phyloP scores from a whole-genome alignment of 2,888 invertebrate species.

The Bellardia pandia region DNA sequence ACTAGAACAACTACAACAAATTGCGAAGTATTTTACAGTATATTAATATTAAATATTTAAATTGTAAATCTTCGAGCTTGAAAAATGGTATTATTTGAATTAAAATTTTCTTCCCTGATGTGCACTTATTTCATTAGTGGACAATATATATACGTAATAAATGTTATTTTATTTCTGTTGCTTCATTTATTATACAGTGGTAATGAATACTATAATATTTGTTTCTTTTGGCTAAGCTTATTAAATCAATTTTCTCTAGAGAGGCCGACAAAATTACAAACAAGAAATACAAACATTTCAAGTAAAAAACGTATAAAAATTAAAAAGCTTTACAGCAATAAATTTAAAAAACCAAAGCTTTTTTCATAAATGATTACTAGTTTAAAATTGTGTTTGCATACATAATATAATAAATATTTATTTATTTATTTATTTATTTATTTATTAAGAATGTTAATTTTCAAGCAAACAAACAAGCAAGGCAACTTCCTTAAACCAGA shows the following conservation, averaged over 20 bases:
- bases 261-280: constrained; percentile 46
- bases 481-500: constrained; percentile 29
- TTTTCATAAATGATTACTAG: not conserved
- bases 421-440: not conserved
- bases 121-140: no score
- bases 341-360: not conserved
- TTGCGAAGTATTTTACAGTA: no score
- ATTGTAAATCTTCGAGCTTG: no score
- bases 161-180: not conserved
- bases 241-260: constrained; percentile 57
- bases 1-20: no score
- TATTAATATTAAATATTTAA: no score
- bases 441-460: constrained; percentile 2
- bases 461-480: constrained; percentile 21
- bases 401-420: not conserved
- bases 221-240: constrained; percentile 26
- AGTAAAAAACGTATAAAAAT: not conserved
- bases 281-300: constrained; percentile 46
- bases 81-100: no score
- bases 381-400: not conserved
- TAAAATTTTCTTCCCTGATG: no score
- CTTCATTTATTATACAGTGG: constrained; percentile 21
- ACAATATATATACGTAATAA: constrained; percentile 23
- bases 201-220: constrained; percentile 35
- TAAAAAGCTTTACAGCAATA: constrained; percentile 24